Percentiles rank a stretch among this genome's conserved stretches.
Conservation (phyloP, 2,888 invertebrate genomes). For the Oxytorus armatus region DNA sequence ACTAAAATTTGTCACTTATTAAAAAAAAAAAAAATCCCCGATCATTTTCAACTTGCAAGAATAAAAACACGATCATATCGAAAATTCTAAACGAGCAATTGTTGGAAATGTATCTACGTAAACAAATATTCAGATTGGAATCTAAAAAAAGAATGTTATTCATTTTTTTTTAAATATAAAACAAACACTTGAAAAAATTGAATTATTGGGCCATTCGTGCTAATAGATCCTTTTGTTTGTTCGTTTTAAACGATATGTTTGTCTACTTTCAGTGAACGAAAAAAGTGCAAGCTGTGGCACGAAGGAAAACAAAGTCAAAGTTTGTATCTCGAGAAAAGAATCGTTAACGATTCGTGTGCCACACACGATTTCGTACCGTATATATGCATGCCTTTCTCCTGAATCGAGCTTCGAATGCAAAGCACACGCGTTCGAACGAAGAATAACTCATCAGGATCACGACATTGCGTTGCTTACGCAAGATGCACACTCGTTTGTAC, state of each 20-base stretch:
- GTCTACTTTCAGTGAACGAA: background rate
- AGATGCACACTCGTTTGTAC: slow-evolving; percentile 13
- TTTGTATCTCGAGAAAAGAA: slow-evolving; percentile 35
- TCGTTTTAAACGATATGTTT: background rate
- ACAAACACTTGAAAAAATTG: too few relatives aligned
- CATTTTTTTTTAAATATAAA: too few relatives aligned
- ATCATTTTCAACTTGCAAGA: too few relatives aligned
- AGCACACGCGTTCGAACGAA: slow-evolving; percentile 44
- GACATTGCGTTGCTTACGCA: slow-evolving; percentile 49
- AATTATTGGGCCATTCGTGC: too few relatives aligned
- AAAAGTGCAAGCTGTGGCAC: background rate
- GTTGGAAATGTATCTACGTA: too few relatives aligned
- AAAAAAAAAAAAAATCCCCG: too few relatives aligned
- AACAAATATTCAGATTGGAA: too few relatives aligned
- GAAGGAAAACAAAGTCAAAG: background rate
- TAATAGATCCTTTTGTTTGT: background rate
- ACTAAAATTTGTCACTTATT: too few relatives aligned
- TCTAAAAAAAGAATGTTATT: too few relatives aligned
- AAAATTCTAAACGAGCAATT: too few relatives aligned
- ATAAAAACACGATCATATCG: too few relatives aligned
- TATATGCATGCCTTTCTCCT: slow-evolving; percentile 58
- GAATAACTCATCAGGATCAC: slow-evolving; percentile 59
- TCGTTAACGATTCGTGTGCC: slow-evolving; percentile 32
- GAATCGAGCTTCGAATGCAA: slow-evolving; percentile 60
- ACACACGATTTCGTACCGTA: background rate